Evolutionary conservation across 2,113 vertebrate species (phyloP).

Genomic region (Apodemus sylvaticus): DNA sequence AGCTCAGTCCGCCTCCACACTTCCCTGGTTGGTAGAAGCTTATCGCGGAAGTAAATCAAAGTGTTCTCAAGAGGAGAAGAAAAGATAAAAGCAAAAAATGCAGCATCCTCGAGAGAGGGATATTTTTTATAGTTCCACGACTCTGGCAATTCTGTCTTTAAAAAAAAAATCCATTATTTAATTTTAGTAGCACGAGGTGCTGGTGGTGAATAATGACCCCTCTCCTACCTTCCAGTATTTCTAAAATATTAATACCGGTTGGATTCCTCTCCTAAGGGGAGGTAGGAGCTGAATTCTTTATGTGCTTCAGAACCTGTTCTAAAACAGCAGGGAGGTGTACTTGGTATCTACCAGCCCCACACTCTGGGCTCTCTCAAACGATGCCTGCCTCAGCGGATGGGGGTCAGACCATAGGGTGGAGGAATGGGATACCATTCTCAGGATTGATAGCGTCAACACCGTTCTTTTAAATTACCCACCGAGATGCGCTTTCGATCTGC

Average conservation of each 20-base stretch:
- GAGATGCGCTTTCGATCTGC: neutral
- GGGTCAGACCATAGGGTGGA: neutral
- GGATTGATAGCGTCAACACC: neutral
- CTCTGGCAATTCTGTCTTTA: slow-evolving; percentile 72
- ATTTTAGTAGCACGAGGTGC: slow-evolving; percentile 75
- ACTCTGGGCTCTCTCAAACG: slow-evolving; percentile 12
- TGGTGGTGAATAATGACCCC: slow-evolving; percentile 69
- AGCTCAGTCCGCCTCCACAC: slow-evolving; percentile 35
- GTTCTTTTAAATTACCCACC: neutral
- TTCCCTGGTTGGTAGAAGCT: slow-evolving; percentile 71
- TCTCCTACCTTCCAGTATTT: slow-evolving; percentile 74
- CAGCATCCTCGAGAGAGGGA: slow-evolving; percentile 69
- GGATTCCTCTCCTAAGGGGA: slow-evolving; percentile 71
- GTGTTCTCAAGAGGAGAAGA: slow-evolving; percentile 79
- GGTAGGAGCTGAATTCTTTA: slow-evolving; percentile 71
- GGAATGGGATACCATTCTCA: neutral
- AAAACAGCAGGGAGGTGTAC: neutral
- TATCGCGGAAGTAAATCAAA: slow-evolving; percentile 82
- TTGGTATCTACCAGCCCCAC: neutral
- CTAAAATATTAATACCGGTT: slow-evolving; percentile 80
- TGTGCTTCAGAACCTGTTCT: slow-evolving; percentile 36
- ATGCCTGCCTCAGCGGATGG: neutral
- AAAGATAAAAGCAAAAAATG: slow-evolving; percentile 79
- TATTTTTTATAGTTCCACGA: slow-evolving; percentile 78
- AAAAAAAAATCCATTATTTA: slow-evolving; percentile 81